Conservation (phyloP, 2,888 invertebrate genomes). For the Brachyptera putata region DNA sequence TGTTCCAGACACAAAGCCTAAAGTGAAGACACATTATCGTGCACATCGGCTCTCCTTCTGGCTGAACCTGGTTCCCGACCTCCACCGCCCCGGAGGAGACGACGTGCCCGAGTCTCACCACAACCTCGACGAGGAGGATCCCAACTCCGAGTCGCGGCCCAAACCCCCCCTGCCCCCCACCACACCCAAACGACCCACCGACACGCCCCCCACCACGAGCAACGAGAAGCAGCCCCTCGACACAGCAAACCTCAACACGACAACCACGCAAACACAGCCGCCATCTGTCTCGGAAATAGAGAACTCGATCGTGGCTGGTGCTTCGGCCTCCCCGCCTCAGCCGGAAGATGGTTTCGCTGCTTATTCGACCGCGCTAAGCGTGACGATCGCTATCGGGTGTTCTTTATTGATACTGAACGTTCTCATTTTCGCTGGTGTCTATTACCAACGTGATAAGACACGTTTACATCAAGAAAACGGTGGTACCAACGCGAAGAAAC, state of each 20-base stretch:
- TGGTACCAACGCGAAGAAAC: constrained; percentile 57
- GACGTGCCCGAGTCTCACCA: constrained; percentile 83
- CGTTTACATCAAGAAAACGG: constrained; percentile 55
- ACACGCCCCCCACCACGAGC: constrained; percentile 35
- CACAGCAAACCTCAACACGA: constrained; percentile 37
- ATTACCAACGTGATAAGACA: constrained; percentile 86
- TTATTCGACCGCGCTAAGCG: constrained; percentile 85
- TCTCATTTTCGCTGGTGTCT: constrained; percentile 89
- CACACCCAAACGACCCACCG: constrained; percentile 38
- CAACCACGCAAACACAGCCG: constrained; percentile 33
- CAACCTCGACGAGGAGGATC: constrained; percentile 70
- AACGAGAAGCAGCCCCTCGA: constrained; percentile 40
- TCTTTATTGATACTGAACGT: constrained; percentile 88
- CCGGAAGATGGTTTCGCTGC: constrained; percentile 80
- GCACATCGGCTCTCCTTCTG: constrained; percentile 92
- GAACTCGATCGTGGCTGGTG: constrained; percentile 27
- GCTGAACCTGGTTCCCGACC: constrained; percentile 89
- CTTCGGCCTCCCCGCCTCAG: constrained; percentile 33
- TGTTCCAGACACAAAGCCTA: constrained; percentile 77
- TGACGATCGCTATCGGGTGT: constrained; percentile 92
- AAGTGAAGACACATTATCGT: constrained; percentile 88
- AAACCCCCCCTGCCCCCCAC: constrained; percentile 40
- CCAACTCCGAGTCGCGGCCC: constrained; percentile 50
- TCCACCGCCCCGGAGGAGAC: constrained; percentile 81
- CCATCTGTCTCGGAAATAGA: constrained; percentile 23